A percentile compares a stretch with the other conserved stretches of the same genome.
Evolutionary conservation across 1,140 invertebrate genomes (phyloP).

Genomic region (Charaxes varanes): DNA sequence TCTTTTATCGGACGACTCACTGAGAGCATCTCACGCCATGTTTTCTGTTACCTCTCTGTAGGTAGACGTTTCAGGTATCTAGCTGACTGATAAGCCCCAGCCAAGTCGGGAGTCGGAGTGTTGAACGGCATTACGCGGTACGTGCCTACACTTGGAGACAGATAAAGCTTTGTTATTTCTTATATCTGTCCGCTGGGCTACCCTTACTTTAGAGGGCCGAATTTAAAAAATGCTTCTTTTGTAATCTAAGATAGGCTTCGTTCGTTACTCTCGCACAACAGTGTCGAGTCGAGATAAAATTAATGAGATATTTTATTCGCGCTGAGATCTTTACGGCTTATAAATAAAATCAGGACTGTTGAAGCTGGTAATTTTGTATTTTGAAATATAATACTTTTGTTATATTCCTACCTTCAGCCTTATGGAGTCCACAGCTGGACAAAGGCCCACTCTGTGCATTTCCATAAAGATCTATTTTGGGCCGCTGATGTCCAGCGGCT

Average conservation of each 20-base stretch:
- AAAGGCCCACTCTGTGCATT: no score
- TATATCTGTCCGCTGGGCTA: constrained; percentile 42
- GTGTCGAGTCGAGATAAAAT: constrained; percentile 13
- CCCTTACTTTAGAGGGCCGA: constrained; percentile 24
- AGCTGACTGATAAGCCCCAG: constrained; percentile 55
- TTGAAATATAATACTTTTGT: no score
- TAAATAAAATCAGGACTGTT: no score
- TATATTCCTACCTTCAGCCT: no score
- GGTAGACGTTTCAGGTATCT: constrained; percentile 39
- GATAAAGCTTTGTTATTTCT: constrained; percentile 54
- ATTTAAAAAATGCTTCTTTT: constrained; percentile 37
- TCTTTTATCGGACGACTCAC: constrained; percentile 8
- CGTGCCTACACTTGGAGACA: constrained; percentile 35
- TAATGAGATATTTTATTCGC: not conserved
- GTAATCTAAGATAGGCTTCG: constrained; percentile 26
- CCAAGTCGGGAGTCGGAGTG: constrained; percentile 36
- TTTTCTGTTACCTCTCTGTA: constrained; percentile 13
- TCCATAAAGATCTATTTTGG: no score
- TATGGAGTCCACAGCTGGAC: no score
- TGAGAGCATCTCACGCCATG: constrained; percentile 6
- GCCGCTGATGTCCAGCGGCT: no score
- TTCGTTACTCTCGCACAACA: constrained; percentile 16
- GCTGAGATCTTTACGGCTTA: no score
- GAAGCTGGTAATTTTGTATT: no score
- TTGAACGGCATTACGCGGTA: constrained; percentile 40